phyloP scores from a whole-genome alignment of 1,140 invertebrate genomes.

The Ostrea denselamellosa region DNA sequence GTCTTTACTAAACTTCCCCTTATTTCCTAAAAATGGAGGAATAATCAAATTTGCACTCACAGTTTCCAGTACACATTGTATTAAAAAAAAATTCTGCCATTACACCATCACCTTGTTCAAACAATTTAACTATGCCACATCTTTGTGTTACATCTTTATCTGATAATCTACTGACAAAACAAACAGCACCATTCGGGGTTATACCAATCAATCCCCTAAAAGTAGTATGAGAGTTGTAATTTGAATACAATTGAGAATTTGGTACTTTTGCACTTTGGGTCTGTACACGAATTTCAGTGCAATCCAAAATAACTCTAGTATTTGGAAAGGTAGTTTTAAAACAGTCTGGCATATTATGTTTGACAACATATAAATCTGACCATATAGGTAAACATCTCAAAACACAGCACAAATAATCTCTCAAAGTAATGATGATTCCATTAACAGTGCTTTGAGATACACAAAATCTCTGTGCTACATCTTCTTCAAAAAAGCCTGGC shows the following conservation, averaged over 20 bases:
- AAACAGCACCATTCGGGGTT: constrained; percentile 58
- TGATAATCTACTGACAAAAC: constrained; percentile 50
- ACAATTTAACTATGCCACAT: background rate
- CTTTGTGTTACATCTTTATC: background rate
- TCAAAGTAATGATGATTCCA: background rate
- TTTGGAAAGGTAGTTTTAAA: constrained; percentile 73
- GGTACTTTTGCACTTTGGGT: constrained; percentile 61
- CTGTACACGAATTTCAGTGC: constrained; percentile 77
- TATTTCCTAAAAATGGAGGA: background rate
- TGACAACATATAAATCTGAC: background rate
- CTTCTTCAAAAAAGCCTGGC: background rate
- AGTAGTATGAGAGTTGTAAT: constrained; percentile 60
- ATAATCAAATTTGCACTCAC: background rate
- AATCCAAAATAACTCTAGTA: constrained; percentile 77
- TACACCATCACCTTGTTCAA: background rate
- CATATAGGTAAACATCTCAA: background rate
- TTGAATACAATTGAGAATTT: constrained; percentile 54
- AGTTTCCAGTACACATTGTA: background rate
- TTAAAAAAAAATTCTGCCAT: background rate
- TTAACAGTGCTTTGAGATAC: background rate
- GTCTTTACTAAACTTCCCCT: background rate
- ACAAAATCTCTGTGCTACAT: background rate
- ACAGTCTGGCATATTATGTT: constrained; percentile 66
- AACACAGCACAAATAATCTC: background rate
- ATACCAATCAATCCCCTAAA: constrained; percentile 62